phyloP scores from a whole-genome alignment of 2,797 vertebrate species.

The Octomys mimax region DNA sequence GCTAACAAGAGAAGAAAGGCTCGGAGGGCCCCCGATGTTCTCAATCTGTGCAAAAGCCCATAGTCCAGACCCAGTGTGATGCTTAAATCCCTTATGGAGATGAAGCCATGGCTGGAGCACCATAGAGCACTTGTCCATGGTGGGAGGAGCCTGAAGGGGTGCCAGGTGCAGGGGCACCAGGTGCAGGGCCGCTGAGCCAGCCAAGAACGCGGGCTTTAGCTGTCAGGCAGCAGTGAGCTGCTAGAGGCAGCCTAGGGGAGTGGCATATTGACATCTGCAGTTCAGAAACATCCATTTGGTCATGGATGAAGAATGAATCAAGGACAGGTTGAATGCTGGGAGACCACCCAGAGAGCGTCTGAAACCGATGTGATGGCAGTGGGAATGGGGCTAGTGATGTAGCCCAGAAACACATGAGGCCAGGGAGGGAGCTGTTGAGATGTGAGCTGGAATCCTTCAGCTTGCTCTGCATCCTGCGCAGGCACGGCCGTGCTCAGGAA shows the following conservation, averaged over 20 bases:
- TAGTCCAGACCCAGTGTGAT: neutral
- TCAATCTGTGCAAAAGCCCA: neutral
- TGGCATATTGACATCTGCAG: neutral
- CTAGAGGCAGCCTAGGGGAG: neutral
- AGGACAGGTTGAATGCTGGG: neutral
- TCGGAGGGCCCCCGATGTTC: neutral
- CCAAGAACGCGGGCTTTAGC: neutral
- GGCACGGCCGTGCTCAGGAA: neutral
- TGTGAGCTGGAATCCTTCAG: neutral
- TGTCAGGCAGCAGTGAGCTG: neutral
- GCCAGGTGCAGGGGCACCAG: neutral
- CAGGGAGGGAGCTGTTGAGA: neutral
- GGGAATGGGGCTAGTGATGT: neutral
- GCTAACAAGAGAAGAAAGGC: neutral
- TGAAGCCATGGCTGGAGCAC: neutral
- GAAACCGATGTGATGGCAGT: neutral
- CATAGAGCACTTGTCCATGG: neutral
- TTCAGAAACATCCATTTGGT: neutral
- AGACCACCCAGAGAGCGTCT: neutral
- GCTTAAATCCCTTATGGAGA: neutral
- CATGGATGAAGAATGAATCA: neutral
- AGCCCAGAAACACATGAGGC: neutral
- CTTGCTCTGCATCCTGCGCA: neutral
- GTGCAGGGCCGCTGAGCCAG: neutral
- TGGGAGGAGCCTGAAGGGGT: neutral